Evolutionary conservation across 2,797 vertebrate species (phyloP).

Genomic region (Pteropus rufus): DNA sequence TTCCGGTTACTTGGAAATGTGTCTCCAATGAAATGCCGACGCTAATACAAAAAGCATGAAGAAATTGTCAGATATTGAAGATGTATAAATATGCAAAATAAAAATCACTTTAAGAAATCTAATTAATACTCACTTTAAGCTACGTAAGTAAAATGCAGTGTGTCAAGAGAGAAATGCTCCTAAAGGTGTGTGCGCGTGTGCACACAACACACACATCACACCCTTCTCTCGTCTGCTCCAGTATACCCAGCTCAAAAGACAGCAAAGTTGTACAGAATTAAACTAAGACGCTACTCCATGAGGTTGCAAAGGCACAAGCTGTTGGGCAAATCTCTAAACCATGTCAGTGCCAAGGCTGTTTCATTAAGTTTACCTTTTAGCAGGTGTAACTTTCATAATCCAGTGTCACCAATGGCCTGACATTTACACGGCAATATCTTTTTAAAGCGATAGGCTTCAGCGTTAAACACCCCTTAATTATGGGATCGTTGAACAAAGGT

Average conservation of each 20-base stretch:
- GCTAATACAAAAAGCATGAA: not conserved
- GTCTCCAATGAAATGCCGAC: not conserved
- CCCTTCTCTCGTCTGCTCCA: not conserved
- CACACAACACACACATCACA: not conserved
- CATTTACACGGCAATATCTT: conserved; percentile 28
- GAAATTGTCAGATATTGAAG: not conserved
- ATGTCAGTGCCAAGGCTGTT: not conserved
- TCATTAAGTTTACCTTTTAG: not conserved
- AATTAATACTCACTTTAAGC: not conserved
- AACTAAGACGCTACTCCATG: not conserved
- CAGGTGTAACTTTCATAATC: not conserved
- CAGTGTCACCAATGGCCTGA: conserved; percentile 25
- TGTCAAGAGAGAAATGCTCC: not conserved
- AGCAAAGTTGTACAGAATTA: not conserved
- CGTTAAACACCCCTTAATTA: conserved; percentile 54
- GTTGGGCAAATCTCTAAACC: not conserved
- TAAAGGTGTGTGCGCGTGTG: not conserved
- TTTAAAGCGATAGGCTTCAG: conserved; percentile 36
- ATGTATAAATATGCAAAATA: not conserved
- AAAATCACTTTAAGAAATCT: not conserved
- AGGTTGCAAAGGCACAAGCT: not conserved
- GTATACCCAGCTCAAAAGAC: not conserved
- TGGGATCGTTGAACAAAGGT: conserved; percentile 51
- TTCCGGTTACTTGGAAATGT: not conserved
- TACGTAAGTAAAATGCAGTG: not conserved